These are phyloP conservation scores for Chrysolina americana DNA, from an alignment of 2,888 invertebrate genomes.

Conservation along the genomic window DNA sequence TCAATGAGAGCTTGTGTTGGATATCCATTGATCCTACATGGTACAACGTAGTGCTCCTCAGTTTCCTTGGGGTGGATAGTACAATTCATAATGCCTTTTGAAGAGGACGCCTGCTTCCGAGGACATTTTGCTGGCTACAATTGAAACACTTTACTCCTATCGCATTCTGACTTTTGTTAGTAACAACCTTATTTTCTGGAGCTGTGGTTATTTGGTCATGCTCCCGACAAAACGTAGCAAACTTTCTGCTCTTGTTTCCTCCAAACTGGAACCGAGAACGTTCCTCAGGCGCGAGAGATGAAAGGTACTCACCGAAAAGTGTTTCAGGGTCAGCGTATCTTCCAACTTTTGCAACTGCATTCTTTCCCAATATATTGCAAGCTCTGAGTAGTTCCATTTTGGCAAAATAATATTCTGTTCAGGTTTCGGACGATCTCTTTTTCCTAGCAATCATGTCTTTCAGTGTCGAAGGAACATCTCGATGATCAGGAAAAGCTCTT, in stretches of 20 bases:
- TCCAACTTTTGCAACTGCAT: background rate
- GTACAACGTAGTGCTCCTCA: background rate
- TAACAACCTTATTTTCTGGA: too few species aligned
- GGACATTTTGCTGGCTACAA: background rate
- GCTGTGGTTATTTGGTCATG: background rate
- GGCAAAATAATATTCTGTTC: slow-evolving; percentile 14
- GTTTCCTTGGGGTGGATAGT: background rate
- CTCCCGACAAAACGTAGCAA: background rate
- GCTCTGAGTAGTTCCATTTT: background rate
- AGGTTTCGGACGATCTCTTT: slow-evolving; percentile 36
- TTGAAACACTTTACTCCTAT: background rate
- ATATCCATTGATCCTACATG: background rate
- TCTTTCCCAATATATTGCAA: background rate
- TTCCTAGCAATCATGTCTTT: slow-evolving; percentile 34
- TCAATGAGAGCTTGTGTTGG: too few species aligned
- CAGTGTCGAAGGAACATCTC: slow-evolving; percentile 39
- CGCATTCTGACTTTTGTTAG: background rate
- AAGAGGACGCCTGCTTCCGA: background rate
- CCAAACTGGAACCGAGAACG: background rate
- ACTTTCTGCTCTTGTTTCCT: background rate
- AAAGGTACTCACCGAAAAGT: background rate
- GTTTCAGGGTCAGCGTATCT: background rate
- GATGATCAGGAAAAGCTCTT: slow-evolving; percentile 40
- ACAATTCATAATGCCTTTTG: background rate
- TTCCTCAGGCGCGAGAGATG: background rate